Evolutionary conservation across 2,888 invertebrate species (phyloP), one percentile per base, ranked within the genome.

Genomic region (Mythimna loreyi): DNA sequence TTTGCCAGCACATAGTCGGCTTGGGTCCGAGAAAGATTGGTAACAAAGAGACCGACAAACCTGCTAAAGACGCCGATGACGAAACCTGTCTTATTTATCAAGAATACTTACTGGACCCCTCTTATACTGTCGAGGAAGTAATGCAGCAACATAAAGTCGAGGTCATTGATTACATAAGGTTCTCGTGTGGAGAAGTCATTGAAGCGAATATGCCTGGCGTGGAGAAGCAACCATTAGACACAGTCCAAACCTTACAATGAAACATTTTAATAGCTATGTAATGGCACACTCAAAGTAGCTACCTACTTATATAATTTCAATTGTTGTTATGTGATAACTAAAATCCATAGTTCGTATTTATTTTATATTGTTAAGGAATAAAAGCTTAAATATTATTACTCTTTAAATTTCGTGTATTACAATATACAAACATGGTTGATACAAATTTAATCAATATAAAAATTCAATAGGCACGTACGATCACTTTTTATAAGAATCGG

Each of bases 1-100:
- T 99, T 9, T 99, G 99, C 89, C 99, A 99, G 90, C 99, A 99
- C 88, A 97, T 99, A 85, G 98, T 99, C 28, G 99, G 98, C 40
- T 97, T 98, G 97, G 97, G 98, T 84, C 99, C 99, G 0, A 91
- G 87, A 47, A 98, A 97, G 93, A 96, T 98, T 72, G 98, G 98
- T 0, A 92, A 96, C 79, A 95, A 96, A 76, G 94, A 94, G 21
- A 92, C 91, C 59, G 98, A 98, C 87, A 92, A 97, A 81, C 97
- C 97, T 9, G 91, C 95, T 0, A 93, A 96, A 77, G 96, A 97
- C 83, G 90, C 96, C 57, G 98, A 98, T 83, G 97, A 98, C 56
- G 99, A 99, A 94, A 96, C 96, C 0, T 97, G 97, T 85, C 96
- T 99, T 75, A 97, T 99, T 70, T 97, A 97, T 91, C 99, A 99